Evolutionary conservation across 2,797 vertebrate species (phyloP).

Genomic region (Bovichtus variegatus): DNA sequence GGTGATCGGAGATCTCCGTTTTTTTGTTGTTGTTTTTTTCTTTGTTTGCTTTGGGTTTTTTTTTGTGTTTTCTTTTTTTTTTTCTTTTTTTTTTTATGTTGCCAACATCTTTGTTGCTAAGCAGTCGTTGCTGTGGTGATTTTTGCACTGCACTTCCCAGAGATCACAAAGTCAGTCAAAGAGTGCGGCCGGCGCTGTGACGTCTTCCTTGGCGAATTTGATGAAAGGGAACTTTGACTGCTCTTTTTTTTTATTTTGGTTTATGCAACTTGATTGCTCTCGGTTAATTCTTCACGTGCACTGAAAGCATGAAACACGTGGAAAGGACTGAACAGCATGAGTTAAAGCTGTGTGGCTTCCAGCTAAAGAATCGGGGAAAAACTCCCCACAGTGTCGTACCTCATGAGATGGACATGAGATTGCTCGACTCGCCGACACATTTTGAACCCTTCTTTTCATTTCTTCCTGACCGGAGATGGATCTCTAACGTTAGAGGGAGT

Average conservation of each 20-base stretch:
- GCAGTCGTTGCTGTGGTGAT: conserved; percentile 80
- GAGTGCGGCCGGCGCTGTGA: conserved; percentile 34
- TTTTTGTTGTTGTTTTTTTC: conserved; percentile 31
- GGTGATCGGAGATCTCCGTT: not conserved
- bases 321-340: not conserved
- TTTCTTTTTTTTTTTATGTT: conserved; percentile 46
- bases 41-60: not conserved
- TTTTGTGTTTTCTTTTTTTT: no score
- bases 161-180: conserved; percentile 72
- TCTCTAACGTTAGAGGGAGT: conserved; percentile 42
- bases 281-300: conserved; percentile 1
- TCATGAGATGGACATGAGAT: conserved; percentile 1
- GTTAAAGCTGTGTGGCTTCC: not conserved
- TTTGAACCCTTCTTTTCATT: not conserved
- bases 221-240: conserved; percentile 47
- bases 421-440: conserved; percentile 22
- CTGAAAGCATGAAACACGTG: not conserved
- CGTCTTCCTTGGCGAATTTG: conserved; percentile 16
- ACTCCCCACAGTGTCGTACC: no score
- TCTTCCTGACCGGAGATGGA: conserved; percentile 26
- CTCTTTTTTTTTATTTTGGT: conserved; percentile 5
- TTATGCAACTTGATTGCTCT: not conserved
- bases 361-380: no score
- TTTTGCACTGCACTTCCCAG: conserved; percentile 62
- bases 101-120: conserved; percentile 77